Evolutionary conservation across 2,797 vertebrate species (phyloP).

Genomic region (Neoniphon sammara): DNA sequence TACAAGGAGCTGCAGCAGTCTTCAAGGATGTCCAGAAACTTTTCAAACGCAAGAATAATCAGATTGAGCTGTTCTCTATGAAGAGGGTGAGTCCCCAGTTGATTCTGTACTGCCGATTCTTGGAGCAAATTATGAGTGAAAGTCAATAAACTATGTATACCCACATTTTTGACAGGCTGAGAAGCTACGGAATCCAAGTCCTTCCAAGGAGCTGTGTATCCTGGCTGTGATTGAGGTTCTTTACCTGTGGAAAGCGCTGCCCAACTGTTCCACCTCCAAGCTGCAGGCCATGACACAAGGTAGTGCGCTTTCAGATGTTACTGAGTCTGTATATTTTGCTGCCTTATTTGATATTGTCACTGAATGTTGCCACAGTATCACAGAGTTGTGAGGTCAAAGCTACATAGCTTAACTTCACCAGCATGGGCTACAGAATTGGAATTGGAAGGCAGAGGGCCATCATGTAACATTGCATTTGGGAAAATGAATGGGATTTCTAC

Average conservation of each 20-base stretch:
- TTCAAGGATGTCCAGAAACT: conserved; percentile 95
- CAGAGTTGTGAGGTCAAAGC: no score
- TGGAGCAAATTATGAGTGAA: neutral
- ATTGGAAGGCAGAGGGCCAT: no score
- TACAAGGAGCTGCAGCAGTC: conserved; percentile 87
- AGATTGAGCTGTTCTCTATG: conserved; percentile 96
- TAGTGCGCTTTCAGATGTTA: conserved; percentile 50
- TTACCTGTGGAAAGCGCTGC: conserved; percentile 97
- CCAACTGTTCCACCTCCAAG: conserved; percentile 93
- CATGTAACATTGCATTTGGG: no score
- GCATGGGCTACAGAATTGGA: no score
- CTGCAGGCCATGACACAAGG: conserved; percentile 96
- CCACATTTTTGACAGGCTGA: conserved; percentile 87
- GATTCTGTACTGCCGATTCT: neutral
- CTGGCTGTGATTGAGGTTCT: conserved; percentile 95
- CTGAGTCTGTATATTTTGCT: neutral
- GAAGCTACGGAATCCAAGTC: conserved; percentile 86
- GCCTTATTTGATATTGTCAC: neutral
- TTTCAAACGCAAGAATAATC: conserved; percentile 98
- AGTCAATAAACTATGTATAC: neutral
- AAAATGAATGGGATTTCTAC: no score
- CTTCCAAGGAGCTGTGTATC: conserved; percentile 91
- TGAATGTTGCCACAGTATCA: no score
- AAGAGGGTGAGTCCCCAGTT: conserved; percentile 84
- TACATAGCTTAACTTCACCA: no score